Percentiles rank a stretch among this genome's conserved stretches.
Evolutionary conservation across 2,888 invertebrate species (phyloP).

Genomic region (Apamea sordens): DNA sequence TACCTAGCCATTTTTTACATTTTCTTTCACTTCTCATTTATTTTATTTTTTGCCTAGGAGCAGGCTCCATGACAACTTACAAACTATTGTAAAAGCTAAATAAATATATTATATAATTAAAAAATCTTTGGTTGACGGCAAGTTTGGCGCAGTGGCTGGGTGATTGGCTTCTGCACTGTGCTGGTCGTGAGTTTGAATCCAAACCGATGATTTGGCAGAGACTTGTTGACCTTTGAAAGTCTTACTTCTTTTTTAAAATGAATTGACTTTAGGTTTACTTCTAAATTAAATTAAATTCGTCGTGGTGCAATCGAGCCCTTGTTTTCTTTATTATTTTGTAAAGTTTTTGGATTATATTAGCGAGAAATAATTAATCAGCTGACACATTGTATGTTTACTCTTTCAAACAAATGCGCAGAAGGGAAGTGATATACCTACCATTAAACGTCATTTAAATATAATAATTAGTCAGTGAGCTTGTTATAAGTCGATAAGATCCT

Average conservation of each 20-base stretch:
- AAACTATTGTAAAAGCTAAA: background rate
- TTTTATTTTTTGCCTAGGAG: background rate
- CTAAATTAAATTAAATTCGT: background rate
- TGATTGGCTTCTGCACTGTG: background rate
- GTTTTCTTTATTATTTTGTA: background rate
- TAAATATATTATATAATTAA: background rate
- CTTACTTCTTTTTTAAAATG: background rate
- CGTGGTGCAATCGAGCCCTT: background rate
- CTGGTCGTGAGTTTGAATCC: background rate
- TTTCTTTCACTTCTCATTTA: background rate
- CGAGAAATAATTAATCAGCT: conserved; percentile 27
- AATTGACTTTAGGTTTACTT: background rate
- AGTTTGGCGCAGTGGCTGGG: background rate
- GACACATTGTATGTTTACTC: conserved; percentile 17
- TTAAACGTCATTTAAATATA: conserved; percentile 35
- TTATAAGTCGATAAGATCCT: conserved; percentile 57
- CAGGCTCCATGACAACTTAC: too few species aligned
- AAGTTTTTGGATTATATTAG: background rate
- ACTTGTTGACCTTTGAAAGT: too few species aligned
- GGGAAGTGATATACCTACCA: conserved; percentile 19
- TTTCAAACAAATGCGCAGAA: conserved; percentile 37
- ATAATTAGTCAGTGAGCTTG: conserved; percentile 41
- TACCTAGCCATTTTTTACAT: background rate
- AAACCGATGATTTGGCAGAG: background rate
- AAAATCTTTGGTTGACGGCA: too few species aligned